phyloP scores from a whole-genome alignment of 2,888 invertebrate genomes.

The Stramonita haemastoma region DNA sequence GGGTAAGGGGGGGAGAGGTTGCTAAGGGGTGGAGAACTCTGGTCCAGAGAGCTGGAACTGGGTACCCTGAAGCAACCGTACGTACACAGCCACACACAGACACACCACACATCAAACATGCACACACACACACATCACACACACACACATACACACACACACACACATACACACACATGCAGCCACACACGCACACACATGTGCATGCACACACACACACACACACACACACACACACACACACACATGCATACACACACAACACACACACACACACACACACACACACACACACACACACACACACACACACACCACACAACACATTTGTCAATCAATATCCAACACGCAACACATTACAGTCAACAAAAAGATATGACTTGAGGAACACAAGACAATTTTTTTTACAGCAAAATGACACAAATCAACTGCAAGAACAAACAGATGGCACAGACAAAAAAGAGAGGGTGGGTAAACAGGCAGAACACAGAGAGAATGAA shows the following conservation, averaged over 20 bases:
- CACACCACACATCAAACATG: background rate
- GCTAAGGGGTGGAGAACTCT: constrained; percentile 72
- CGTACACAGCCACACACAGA: background rate
- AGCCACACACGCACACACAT: background rate
- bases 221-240: constrained; percentile 16
- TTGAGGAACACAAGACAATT: too few species aligned
- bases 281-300: background rate
- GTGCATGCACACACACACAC: background rate
- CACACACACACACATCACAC: constrained; percentile 12
- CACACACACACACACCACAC: background rate
- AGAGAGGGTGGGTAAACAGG: too few species aligned
- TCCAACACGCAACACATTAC: too few species aligned
- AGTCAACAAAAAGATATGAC: too few species aligned
- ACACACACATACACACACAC: constrained; percentile 4
- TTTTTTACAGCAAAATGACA: too few species aligned
- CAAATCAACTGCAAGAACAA: too few species aligned
- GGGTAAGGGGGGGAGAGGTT: constrained; percentile 78
- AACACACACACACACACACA: background rate
- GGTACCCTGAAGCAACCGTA: constrained; percentile 59
- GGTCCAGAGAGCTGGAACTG: constrained; percentile 73
- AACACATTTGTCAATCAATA: background rate
- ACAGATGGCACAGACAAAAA: too few species aligned
- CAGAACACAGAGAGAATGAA: too few species aligned
- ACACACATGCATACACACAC: background rate
- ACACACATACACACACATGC: background rate